Conservation (phyloP, 2,113 vertebrate genomes). For the Trematomus loennbergii region DNA sequence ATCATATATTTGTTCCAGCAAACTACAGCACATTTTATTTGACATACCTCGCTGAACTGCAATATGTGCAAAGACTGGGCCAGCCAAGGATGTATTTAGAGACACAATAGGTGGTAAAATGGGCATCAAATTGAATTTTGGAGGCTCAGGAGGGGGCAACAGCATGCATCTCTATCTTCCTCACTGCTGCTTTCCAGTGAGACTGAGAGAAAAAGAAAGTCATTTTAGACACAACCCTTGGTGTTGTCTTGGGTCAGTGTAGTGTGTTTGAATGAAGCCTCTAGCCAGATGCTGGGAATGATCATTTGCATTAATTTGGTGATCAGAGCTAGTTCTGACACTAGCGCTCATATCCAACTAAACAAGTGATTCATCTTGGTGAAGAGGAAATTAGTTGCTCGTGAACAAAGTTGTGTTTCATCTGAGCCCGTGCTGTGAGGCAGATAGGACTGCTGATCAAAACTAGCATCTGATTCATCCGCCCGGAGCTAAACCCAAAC, state of each 20-base stretch:
- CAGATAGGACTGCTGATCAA: background rate
- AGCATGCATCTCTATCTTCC: constrained; percentile 14
- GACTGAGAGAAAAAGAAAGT: constrained; percentile 25
- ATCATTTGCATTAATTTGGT: constrained; percentile 23
- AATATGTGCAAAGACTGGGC: background rate
- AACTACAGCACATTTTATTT: constrained; percentile 10
- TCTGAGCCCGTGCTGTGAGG: background rate
- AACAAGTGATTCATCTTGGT: constrained; percentile 5
- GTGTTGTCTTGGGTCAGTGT: constrained; percentile 31
- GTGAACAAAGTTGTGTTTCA: constrained; percentile 8
- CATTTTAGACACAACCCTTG: constrained; percentile 44
- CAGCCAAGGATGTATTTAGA: background rate
- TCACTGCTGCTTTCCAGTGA: constrained; percentile 21
- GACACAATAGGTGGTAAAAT: constrained; percentile 28
- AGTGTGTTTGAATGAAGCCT: constrained; percentile 39
- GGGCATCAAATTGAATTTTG: background rate
- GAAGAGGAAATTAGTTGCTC: background rate
- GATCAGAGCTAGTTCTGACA: constrained; percentile 25
- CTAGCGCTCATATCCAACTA: background rate
- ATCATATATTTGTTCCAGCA: background rate
- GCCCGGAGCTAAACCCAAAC: background rate
- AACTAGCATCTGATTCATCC: constrained; percentile 8
- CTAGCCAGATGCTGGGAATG: constrained; percentile 16
- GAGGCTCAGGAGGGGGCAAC: constrained; percentile 12
- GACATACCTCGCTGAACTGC: background rate